Evolutionary conservation across 2,888 invertebrate genomes (phyloP).

Genomic region (Nycteola revayana): DNA sequence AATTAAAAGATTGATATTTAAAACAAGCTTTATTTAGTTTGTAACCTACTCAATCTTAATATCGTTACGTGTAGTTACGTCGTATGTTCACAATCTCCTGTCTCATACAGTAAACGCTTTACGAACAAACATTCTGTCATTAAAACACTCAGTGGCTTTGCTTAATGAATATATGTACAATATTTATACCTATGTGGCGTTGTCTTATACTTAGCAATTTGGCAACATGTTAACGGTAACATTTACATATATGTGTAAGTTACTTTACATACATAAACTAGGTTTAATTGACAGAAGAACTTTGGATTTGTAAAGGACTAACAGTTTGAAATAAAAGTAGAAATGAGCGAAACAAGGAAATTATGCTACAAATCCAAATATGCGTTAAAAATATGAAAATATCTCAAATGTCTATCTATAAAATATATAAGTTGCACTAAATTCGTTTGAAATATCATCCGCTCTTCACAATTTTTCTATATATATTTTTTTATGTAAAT

Average conservation of each 20-base stretch:
- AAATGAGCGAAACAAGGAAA: slow-evolving; percentile 4
- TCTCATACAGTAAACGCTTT: slow-evolving; percentile 38
- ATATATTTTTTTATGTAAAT: slow-evolving; percentile 14
- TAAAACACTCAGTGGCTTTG: slow-evolving; percentile 61
- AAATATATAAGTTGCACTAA: slow-evolving; percentile 13
- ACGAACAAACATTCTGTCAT: slow-evolving; percentile 57
- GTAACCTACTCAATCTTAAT: slow-evolving; percentile 63
- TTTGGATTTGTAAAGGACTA: slow-evolving; percentile 29
- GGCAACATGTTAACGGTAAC: slow-evolving; percentile 74
- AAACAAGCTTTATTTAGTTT: slow-evolving; percentile 79
- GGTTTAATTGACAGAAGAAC: slow-evolving; percentile 73
- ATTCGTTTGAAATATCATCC: slow-evolving; percentile 15
- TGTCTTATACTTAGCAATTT: slow-evolving; percentile 71
- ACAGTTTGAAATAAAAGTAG: background rate
- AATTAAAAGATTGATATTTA: slow-evolving; percentile 51
- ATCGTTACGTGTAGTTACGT: slow-evolving; percentile 57
- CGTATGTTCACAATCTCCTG: slow-evolving; percentile 50
- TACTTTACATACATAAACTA: slow-evolving; percentile 47
- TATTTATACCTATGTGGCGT: slow-evolving; percentile 64
- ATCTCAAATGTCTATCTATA: slow-evolving; percentile 10
- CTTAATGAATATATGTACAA: slow-evolving; percentile 75
- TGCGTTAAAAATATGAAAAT: slow-evolving; percentile 10
- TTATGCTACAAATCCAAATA: slow-evolving; percentile 26
- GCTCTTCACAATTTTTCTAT: slow-evolving; percentile 11
- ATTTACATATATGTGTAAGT: slow-evolving; percentile 54